Evolutionary conservation across 2,888 invertebrate genomes (phyloP).

Genomic region (Pantelozetes paolii): DNA sequence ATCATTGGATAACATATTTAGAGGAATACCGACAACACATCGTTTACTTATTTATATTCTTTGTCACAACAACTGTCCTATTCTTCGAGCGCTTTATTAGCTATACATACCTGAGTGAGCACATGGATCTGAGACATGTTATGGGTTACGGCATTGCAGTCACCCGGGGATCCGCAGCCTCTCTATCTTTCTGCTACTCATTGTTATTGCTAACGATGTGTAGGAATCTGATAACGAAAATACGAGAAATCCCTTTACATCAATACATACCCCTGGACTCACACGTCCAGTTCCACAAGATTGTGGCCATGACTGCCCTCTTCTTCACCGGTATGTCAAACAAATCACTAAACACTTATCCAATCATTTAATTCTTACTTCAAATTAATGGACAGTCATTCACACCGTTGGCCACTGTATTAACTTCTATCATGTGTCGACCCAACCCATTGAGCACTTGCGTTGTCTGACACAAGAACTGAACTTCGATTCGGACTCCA

Average conservation of each 20-base stretch:
- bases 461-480: conserved; percentile 88
- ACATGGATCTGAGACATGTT: conserved; percentile 86
- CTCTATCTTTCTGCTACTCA: conserved; percentile 89
- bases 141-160: conserved; percentile 97
- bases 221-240: conserved; percentile 79
- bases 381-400: conserved; percentile 56
- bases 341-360: background rate
- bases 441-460: conserved; percentile 86
- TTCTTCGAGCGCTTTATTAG: conserved; percentile 92
- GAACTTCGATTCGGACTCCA: conserved; percentile 81
- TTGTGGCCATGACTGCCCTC: conserved; percentile 87
- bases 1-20: conserved; percentile 79
- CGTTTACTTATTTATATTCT: conserved; percentile 88
- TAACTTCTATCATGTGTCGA: conserved; percentile 95
- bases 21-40: conserved; percentile 95
- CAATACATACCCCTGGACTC: conserved; percentile 91
- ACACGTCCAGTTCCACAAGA: conserved; percentile 94
- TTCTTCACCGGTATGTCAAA: conserved; percentile 67
- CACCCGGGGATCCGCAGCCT: conserved; percentile 87
- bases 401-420: conserved; percentile 93
- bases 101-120: conserved; percentile 94
- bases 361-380: background rate
- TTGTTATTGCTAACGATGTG: conserved; percentile 88
- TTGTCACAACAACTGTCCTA: conserved; percentile 85
- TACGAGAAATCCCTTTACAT: conserved; percentile 88